phyloP scores from a whole-genome alignment of 2,797 vertebrate species.

The Euthynnus affinis region DNA sequence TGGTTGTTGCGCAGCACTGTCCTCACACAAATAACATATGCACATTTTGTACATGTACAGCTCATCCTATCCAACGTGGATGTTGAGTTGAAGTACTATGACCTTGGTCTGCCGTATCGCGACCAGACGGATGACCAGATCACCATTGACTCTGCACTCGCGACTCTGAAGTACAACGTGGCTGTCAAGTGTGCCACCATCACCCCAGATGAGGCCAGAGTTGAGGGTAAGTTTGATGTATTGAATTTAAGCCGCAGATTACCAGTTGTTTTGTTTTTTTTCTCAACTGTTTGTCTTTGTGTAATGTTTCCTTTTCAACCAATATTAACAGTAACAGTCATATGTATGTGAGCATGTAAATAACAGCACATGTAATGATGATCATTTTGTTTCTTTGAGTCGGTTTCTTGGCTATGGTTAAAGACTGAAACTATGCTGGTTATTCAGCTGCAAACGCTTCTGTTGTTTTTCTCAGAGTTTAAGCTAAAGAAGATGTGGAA shows the following conservation, averaged over 20 bases:
- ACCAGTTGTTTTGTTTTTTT: too few relatives aligned
- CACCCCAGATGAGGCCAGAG: conserved; percentile 93
- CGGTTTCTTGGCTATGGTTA: not conserved
- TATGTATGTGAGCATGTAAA: not conserved
- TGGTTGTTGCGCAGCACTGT: not conserved
- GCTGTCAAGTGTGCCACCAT: conserved; percentile 98
- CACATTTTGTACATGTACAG: conserved; percentile 73
- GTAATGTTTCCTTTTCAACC: not conserved
- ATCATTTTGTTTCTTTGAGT: not conserved
- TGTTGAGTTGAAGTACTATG: conserved; percentile 95
- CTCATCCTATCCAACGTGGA: conserved; percentile 94
- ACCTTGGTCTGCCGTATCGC: conserved; percentile 93
- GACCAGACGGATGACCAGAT: conserved; percentile 96
- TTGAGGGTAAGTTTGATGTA: conserved; percentile 87
- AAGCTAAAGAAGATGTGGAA: conserved; percentile 99
- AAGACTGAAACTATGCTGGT: not conserved
- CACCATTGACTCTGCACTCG: conserved; percentile 94
- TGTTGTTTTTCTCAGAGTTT: conserved; percentile 86
- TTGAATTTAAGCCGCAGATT: not conserved
- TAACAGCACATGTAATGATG: not conserved
- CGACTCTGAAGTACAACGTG: conserved; percentile 93
- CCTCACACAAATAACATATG: not conserved
- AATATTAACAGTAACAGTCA: not conserved
- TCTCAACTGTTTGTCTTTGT: not conserved
- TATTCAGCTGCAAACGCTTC: not conserved